phyloP scores from a whole-genome alignment of 2,888 invertebrate genomes.

The Drosophila nr. medialis region DNA sequence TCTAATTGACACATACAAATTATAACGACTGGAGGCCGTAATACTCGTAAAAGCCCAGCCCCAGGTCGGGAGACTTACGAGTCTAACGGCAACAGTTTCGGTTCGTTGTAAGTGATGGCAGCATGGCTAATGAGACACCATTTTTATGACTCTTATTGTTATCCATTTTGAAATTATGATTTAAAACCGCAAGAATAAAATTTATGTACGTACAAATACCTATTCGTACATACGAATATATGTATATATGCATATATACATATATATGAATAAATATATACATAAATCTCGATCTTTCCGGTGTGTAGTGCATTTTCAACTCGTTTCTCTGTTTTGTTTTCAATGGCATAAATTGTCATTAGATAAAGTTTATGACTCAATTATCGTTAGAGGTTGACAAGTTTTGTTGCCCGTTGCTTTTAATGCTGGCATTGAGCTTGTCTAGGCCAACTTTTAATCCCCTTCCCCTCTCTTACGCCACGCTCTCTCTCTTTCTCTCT shows the following conservation, averaged over 20 bases:
- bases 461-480: not conserved
- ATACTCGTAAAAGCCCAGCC: not conserved
- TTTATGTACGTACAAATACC: constrained; percentile 52
- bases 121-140: constrained; percentile 65
- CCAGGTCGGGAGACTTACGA: constrained; percentile 1
- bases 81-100: constrained; percentile 37
- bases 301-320: constrained; percentile 37
- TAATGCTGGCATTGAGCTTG: constrained; percentile 69
- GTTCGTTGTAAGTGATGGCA: constrained; percentile 42
- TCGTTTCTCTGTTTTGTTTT: constrained; percentile 51
- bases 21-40: constrained; percentile 25
- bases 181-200: constrained; percentile 62
- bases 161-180: constrained; percentile 62
- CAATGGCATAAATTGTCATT: constrained; percentile 79
- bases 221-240: constrained; percentile 3
- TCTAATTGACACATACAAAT: constrained; percentile 65
- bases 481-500: not conserved
- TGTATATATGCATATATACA: not conserved
- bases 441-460: not conserved
- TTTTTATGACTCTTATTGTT: constrained; percentile 51
- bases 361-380: constrained; percentile 79
- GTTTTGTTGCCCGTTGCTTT: constrained; percentile 67
- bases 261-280: constrained; percentile 2
- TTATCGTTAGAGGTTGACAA: constrained; percentile 74
- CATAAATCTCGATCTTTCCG: constrained; percentile 55